Conservation (phyloP, 2,888 invertebrate genomes). For the Athetis lepigone region DNA sequence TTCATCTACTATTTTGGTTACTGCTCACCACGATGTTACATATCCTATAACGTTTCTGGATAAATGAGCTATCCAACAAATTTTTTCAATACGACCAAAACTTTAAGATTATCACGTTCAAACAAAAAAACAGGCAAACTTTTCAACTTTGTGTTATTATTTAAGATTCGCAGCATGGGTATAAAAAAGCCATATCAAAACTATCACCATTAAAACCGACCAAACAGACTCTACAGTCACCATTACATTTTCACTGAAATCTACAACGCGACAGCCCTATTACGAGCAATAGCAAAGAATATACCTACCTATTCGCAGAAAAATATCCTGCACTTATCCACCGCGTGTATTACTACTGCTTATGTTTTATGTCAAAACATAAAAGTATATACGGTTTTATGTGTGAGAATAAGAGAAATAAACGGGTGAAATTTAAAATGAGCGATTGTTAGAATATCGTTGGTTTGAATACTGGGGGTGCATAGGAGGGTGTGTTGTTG, state of each 20-base stretch:
- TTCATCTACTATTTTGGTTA: too few species aligned
- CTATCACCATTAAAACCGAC: constrained; percentile 17
- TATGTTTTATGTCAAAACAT: constrained; percentile 67
- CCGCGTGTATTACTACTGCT: constrained; percentile 61
- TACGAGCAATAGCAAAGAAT: constrained; percentile 40
- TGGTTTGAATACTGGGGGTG: constrained; percentile 26
- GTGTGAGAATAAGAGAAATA: constrained; percentile 64
- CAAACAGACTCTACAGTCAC: constrained; percentile 22
- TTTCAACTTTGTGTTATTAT: too few species aligned
- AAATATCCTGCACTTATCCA: constrained; percentile 64
- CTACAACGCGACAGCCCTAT: constrained; percentile 52
- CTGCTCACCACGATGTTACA: too few species aligned
- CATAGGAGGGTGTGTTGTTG: too few species aligned
- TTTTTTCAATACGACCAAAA: too few species aligned
- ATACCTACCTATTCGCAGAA: constrained; percentile 38
- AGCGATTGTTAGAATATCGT: constrained; percentile 31
- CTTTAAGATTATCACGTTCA: too few species aligned
- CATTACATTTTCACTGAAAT: constrained; percentile 46
- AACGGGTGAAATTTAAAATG: constrained; percentile 60
- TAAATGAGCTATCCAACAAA: too few species aligned
- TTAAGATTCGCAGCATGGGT: too few species aligned
- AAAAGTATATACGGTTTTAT: constrained; percentile 62
- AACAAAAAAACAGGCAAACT: too few species aligned
- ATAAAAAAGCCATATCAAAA: too few species aligned
- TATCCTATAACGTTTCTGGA: too few species aligned